These are phyloP conservation scores for Malurus splendens DNA, from an alignment of 2,797 vertebrate species.

Conservation along the genomic window DNA sequence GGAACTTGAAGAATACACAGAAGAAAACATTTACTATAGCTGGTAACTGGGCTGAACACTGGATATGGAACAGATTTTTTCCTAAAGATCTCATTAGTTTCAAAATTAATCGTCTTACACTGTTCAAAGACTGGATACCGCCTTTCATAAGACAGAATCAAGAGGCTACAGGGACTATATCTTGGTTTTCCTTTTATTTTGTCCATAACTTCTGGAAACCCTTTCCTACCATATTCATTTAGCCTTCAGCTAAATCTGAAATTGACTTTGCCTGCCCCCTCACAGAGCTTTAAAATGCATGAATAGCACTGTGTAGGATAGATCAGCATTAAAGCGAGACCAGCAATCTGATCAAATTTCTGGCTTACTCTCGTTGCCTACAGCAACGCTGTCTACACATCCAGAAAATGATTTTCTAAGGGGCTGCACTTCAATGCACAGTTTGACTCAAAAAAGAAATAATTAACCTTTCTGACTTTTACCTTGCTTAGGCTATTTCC, in stretches of 20 bases:
- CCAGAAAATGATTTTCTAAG: not conserved
- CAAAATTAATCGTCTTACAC: not conserved
- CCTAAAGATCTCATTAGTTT: not conserved
- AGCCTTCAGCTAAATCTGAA: not conserved
- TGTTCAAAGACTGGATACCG: not conserved
- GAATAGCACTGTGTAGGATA: not conserved
- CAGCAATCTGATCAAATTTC: not conserved
- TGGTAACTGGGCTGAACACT: not conserved
- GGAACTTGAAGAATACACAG: not conserved
- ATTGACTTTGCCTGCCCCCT: not conserved
- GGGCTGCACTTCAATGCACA: not conserved
- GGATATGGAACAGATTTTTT: not conserved
- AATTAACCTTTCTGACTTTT: constrained; percentile 18
- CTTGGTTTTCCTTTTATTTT: not conserved
- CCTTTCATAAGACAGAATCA: not conserved
- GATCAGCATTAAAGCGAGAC: not conserved
- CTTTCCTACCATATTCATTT: not conserved
- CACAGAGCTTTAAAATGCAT: not conserved
- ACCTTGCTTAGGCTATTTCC: not conserved
- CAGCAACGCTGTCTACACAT: not conserved
- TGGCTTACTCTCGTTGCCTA: not conserved
- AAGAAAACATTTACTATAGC: not conserved
- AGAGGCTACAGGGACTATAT: not conserved
- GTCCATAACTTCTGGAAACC: not conserved
- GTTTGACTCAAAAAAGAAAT: not conserved